A percentile compares a stretch with the other conserved stretches of the same genome.
These are phyloP conservation scores for Poliocrania exsul DNA, from an alignment of 2,797 vertebrate species.

Conservation along the genomic window DNA sequence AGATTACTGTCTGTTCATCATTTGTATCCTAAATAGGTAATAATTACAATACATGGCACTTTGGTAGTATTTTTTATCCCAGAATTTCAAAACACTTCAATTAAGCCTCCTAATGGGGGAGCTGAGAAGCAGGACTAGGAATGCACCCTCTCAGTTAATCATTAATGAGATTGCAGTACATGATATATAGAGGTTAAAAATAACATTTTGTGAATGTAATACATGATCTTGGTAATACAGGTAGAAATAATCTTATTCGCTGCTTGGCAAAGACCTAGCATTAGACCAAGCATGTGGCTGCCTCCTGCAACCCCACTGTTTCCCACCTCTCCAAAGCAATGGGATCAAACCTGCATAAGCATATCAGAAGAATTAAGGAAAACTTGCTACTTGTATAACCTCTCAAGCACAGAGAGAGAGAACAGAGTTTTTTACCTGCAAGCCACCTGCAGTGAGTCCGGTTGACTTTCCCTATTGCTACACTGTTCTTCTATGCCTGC, in stretches of 20 bases:
- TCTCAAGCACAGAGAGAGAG: background rate
- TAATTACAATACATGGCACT: background rate
- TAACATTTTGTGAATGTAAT: background rate
- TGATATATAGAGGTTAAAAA: background rate
- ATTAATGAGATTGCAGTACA: background rate
- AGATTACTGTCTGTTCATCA: background rate
- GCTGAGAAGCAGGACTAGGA: background rate
- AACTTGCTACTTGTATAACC: background rate
- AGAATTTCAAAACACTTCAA: background rate
- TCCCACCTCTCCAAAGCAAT: background rate
- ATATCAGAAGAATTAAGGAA: background rate
- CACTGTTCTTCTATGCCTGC: background rate
- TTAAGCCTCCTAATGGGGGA: background rate
- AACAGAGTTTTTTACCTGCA: background rate
- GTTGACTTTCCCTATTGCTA: background rate
- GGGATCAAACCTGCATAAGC: accelerated
- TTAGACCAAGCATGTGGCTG: background rate
- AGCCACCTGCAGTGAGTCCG: background rate
- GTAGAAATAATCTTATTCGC: background rate
- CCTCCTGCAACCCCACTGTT: background rate
- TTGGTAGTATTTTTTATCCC: background rate
- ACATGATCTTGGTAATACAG: background rate
- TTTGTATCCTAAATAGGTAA: background rate
- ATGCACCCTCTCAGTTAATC: background rate
- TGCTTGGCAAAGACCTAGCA: accelerated